These are phyloP conservation scores for Rhinolophus sinicus DNA, from an alignment of 2,113 vertebrate genomes.

Conservation along the genomic window DNA sequence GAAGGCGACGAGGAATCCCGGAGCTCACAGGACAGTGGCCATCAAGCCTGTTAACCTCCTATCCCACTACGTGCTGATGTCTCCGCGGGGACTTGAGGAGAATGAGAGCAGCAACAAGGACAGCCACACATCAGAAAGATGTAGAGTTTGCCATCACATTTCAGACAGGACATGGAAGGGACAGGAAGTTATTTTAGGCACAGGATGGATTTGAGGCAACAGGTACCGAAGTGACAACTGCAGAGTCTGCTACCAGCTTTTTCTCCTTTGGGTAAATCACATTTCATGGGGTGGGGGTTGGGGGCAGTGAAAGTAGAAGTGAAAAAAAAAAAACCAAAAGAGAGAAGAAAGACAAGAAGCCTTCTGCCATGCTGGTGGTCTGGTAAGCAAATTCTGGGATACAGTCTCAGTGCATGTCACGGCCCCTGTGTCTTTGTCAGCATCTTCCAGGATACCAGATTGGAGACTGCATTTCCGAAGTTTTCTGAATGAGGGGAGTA, in stretches of 20 bases:
- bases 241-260: background rate
- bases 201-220: background rate
- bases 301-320: background rate
- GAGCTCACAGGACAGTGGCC: background rate
- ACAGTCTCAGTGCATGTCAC: background rate
- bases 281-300: background rate
- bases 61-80: background rate
- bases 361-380: background rate
- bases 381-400: background rate
- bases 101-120: background rate
- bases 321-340: background rate
- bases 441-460: background rate
- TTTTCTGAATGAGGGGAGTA: background rate
- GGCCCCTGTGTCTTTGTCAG: accelerated
- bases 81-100: background rate
- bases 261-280: background rate
- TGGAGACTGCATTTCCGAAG: background rate
- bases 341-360: background rate
- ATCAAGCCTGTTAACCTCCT: background rate
- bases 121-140: background rate
- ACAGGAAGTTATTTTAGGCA: background rate
- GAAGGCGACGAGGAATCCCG: background rate
- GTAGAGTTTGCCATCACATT: background rate
- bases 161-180: background rate
- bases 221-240: background rate